phyloP scores from a whole-genome alignment of 2,888 invertebrate genomes.

The Megastigmus dorsalis region DNA sequence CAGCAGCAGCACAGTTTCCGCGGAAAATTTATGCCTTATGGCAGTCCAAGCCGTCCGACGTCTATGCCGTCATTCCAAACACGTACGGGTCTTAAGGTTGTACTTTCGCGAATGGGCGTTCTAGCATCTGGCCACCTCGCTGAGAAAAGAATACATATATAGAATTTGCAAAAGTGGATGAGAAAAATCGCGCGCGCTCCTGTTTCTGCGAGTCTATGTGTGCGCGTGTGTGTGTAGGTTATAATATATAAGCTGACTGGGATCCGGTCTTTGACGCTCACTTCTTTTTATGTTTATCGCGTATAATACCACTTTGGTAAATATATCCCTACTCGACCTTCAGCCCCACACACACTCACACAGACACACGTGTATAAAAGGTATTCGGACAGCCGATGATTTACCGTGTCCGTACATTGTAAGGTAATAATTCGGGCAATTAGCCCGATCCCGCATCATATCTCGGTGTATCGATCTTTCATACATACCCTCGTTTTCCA shows the following conservation, averaged over 20 bases:
- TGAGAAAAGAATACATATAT: neutral
- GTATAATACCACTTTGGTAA: neutral
- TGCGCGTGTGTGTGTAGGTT: too few relatives aligned
- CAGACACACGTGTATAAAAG: neutral
- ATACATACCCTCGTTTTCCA: too few relatives aligned
- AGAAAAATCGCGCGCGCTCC: neutral
- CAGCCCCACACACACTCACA: too few relatives aligned
- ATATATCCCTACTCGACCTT: neutral
- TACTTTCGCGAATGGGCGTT: constrained; percentile 51
- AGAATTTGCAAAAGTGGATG: neutral
- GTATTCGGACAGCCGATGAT: too few relatives aligned
- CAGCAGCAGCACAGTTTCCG: neutral
- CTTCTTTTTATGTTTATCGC: neutral
- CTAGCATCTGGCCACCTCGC: constrained; percentile 33
- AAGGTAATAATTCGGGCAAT: too few relatives aligned
- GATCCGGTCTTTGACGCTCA: too few relatives aligned
- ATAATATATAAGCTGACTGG: too few relatives aligned
- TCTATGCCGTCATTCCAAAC: constrained; percentile 53
- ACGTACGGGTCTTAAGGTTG: constrained; percentile 53
- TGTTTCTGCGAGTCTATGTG: too few relatives aligned
- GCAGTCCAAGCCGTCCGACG: neutral
- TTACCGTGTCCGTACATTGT: too few relatives aligned
- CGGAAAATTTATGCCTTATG: constrained; percentile 53
- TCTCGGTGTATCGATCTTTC: too few relatives aligned
- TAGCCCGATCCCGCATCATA: too few relatives aligned